phyloP scores from a whole-genome alignment of 2,888 invertebrate species.

The Theodoxus fluviatilis region DNA sequence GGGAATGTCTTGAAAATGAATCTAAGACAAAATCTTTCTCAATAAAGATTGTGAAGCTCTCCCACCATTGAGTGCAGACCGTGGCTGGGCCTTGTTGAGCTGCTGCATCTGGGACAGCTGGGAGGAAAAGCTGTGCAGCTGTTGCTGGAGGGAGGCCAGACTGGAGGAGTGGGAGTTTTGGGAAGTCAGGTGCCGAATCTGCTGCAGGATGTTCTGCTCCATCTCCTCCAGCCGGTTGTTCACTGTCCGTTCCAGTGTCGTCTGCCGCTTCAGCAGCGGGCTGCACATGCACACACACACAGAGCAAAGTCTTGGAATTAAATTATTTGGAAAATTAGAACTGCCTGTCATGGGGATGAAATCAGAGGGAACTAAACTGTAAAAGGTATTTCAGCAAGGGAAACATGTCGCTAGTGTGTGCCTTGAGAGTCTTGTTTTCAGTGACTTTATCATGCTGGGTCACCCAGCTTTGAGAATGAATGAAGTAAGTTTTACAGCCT shows the following conservation, averaged over 20 bases:
- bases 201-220: constrained; percentile 41
- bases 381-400: too few species aligned
- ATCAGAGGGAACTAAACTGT: too few species aligned
- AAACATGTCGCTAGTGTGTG: too few species aligned
- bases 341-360: too few species aligned
- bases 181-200: constrained; percentile 32
- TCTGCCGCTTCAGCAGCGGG: constrained; percentile 47
- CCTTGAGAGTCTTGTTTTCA: too few species aligned
- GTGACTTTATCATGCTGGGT: too few species aligned
- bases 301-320: neutral
- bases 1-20: too few species aligned
- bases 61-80: neutral
- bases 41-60: too few species aligned
- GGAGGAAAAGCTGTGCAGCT: constrained; percentile 37
- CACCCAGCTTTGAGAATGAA: too few species aligned
- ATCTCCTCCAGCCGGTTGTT: constrained; percentile 43
- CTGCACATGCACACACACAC: constrained; percentile 31
- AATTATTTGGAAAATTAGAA: too few species aligned
- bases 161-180: constrained; percentile 7
- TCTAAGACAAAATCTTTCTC: too few species aligned
- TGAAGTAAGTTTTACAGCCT: too few species aligned
- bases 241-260: constrained; percentile 42
- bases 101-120: constrained; percentile 38
- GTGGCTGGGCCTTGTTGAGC: neutral
- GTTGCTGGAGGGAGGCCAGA: constrained; percentile 38